These are phyloP conservation scores for Numida meleagris DNA, from an alignment of 2,113 vertebrate species.

Conservation along the genomic window DNA sequence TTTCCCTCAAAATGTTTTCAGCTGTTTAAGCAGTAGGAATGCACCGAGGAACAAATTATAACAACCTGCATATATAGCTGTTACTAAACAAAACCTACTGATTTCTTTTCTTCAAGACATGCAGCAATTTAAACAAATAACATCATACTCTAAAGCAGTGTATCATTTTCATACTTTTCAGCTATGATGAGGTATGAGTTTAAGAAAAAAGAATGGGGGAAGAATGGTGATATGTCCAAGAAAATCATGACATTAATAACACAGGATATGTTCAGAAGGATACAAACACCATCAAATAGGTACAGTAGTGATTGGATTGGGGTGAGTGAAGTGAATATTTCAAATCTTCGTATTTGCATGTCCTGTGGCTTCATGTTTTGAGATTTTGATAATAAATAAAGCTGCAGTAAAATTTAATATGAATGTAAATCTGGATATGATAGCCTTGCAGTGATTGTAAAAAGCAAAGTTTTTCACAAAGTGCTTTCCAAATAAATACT, in stretches of 20 bases:
- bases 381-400: conserved; percentile 26
- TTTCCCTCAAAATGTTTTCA: background rate
- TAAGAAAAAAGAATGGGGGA: background rate
- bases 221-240: background rate
- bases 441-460: background rate
- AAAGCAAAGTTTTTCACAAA: background rate
- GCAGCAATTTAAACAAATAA: background rate
- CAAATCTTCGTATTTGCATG: background rate
- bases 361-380: background rate
- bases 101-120: background rate
- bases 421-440: background rate
- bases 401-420: background rate
- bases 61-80: background rate
- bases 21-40: background rate
- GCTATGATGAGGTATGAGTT: background rate
- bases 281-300: background rate
- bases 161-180: background rate
- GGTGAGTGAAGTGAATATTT: conserved; percentile 9
- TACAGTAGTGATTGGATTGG: background rate
- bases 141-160: background rate
- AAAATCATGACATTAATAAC: background rate
- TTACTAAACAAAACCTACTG: background rate
- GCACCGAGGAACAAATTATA: background rate
- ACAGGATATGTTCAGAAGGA: background rate
- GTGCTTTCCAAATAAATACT: background rate